Base-by-base conservation (phyloP, 2,888 invertebrate species). In the Philereme vetulata region DNA sequence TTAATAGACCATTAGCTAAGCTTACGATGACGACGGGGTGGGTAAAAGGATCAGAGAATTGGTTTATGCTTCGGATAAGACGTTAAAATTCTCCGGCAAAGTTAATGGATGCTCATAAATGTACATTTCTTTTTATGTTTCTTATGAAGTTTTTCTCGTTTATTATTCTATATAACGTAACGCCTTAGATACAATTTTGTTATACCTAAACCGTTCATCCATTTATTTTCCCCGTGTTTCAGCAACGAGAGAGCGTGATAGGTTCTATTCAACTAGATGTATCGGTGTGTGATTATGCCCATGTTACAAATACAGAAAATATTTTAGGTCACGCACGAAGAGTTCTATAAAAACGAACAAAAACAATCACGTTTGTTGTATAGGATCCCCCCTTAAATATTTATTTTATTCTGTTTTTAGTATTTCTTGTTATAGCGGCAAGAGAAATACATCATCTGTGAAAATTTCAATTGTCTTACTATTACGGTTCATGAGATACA, bases 11-110 rank as follows among this genome's bases (percentile, higher is more conserved):
- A 84, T 84, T 83, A 84, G 81, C 82, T 80, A 83, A 83, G 81
- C 82, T 72, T 62, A 66, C 71, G 72, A 72, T 72, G 74, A 72
- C 70, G 48, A 43, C 50, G 43, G 75, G 66, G 75, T 71, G 75
- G 66, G 76, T 82, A 83, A 83, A 81, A 78, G 81, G 83, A 84
- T 83, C 78, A 81, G 73, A 75, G 75, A 80, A 80, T 80, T 78
- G 78, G 80, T 80, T 84, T 82, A 82, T 74, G 78, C 76, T 70
- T 73, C 70, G 66, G 78, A 80, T 82, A 80, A 82, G 80, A 78
- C 74, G 78, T 73, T 74, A 72, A 76, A 82, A 80, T 76, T 75
- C 71, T 72, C 75, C 70, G 67, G 63, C 68, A 71, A 78, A 77
- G 67, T 78, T 80, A 80, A 81, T 81, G 76, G 79, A 71, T 53